phyloP scores from a whole-genome alignment of 2,888 invertebrate species.

The Pristionchus japonicus region DNA sequence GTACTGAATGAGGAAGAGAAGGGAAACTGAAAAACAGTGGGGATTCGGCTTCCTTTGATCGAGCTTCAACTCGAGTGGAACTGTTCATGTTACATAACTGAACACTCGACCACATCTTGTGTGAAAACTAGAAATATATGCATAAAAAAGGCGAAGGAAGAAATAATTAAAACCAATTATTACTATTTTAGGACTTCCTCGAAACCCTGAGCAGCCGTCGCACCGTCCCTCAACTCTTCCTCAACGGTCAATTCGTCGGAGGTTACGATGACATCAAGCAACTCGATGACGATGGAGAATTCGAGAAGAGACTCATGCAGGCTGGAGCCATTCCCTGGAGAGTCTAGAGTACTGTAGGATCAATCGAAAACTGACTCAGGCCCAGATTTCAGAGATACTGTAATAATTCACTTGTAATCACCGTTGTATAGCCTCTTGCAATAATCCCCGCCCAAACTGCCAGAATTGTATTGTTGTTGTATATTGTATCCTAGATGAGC shows the following conservation, averaged over 20 bases:
- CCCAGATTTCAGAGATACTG: neutral
- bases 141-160: no score
- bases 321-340: conserved; percentile 46
- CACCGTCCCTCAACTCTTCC: conserved; percentile 65
- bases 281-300: conserved; percentile 44
- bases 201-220: conserved; percentile 61
- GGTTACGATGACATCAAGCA: conserved; percentile 51
- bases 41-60: neutral
- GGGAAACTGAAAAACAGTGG: neutral
- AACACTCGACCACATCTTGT: no score
- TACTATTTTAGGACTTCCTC: conserved; percentile 54
- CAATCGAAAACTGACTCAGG: conserved; percentile 30
- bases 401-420: neutral
- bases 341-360: neutral
- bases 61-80: neutral
- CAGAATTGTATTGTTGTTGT: neutral
- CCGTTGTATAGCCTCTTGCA: neutral
- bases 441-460: neutral
- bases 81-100: neutral
- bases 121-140: no score
- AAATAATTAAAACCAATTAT: no score
- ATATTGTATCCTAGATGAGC: neutral
- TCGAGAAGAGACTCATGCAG: conserved; percentile 47
- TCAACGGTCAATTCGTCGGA: conserved; percentile 64
- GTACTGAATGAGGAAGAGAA: neutral